phyloP scores from a whole-genome alignment of 2,113 vertebrate genomes.

The Neogobius melanostomus region DNA sequence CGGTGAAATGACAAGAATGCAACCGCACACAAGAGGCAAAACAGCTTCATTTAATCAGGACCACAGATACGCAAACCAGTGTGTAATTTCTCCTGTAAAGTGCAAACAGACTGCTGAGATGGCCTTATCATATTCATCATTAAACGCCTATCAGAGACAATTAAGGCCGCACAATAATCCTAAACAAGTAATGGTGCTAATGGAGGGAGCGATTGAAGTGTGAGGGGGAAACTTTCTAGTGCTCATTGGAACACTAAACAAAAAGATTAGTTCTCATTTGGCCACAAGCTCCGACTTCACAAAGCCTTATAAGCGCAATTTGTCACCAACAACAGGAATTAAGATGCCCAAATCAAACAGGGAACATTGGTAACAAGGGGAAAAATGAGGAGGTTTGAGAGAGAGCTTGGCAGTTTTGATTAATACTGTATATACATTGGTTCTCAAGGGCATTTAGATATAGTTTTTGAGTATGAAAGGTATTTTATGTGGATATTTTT shows the following conservation, averaged over 20 bases:
- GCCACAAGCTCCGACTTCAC: conserved; percentile 16
- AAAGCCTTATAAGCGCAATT: conserved; percentile 15
- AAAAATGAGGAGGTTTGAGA: background rate
- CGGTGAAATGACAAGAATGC: conserved; percentile 10
- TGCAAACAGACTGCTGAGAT: conserved; percentile 24
- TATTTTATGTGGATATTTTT: too few species aligned
- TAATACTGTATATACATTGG: too few species aligned
- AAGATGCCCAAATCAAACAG: conserved; percentile 16
- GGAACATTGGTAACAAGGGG: background rate
- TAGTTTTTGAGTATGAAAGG: too few species aligned
- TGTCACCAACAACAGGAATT: conserved; percentile 11
- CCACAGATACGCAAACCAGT: background rate
- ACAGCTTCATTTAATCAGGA: background rate
- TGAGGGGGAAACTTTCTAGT: conserved; percentile 12
- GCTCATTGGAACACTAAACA: conserved; percentile 31
- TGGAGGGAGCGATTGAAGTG: conserved; percentile 4
- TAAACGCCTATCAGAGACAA: conserved; percentile 62
- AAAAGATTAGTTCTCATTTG: conserved; percentile 39
- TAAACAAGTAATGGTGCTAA: conserved; percentile 53
- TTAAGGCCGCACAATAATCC: conserved; percentile 26
- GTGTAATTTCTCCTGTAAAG: conserved; percentile 21
- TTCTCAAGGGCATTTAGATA: too few species aligned
- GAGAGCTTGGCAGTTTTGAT: background rate
- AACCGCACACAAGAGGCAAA: conserved; percentile 11
- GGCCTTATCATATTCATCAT: conserved; percentile 46